Conservation (phyloP, 2,113 vertebrate species). For the Notechis scutatus region DNA sequence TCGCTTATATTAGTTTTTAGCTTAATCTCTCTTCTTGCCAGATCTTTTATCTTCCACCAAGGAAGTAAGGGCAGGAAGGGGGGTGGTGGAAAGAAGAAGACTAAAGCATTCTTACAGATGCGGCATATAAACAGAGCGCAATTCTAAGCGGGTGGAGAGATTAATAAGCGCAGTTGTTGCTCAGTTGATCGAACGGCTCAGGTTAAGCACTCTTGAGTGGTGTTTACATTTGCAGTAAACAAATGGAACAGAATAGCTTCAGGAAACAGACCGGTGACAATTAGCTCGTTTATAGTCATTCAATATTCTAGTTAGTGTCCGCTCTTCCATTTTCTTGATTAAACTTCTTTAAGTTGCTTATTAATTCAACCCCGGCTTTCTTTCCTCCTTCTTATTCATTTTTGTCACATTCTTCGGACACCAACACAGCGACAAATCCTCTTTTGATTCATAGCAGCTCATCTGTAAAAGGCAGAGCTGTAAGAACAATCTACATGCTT, state of each 20-base stretch:
- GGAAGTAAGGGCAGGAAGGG: constrained; percentile 34
- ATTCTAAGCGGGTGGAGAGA: constrained; percentile 55
- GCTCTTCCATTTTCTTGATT: constrained; percentile 25
- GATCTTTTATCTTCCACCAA: constrained; percentile 68
- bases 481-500: neutral
- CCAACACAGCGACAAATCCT: neutral
- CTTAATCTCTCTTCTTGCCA: constrained; percentile 73
- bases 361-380: constrained; percentile 3
- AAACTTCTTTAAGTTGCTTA: constrained; percentile 8
- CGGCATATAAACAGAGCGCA: constrained; percentile 52
- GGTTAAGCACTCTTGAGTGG: constrained; percentile 56
- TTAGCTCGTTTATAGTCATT: constrained; percentile 13
- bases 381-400: constrained; percentile 10
- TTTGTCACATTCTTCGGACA: neutral
- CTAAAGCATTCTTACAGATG: constrained; percentile 65
- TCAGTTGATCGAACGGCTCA: constrained; percentile 48
- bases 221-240: constrained; percentile 53
- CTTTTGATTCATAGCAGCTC: constrained; percentile 18
- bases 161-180: constrained; percentile 60
- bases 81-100: constrained; percentile 43
- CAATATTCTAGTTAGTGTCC: constrained; percentile 1
- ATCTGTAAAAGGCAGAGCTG: constrained; percentile 12
- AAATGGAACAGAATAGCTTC: constrained; percentile 12
- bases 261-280: constrained; percentile 37
- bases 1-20: constrained; percentile 70